phyloP scores from a whole-genome alignment of 2,797 vertebrate genomes.

The Adrianichthys oophorus region DNA sequence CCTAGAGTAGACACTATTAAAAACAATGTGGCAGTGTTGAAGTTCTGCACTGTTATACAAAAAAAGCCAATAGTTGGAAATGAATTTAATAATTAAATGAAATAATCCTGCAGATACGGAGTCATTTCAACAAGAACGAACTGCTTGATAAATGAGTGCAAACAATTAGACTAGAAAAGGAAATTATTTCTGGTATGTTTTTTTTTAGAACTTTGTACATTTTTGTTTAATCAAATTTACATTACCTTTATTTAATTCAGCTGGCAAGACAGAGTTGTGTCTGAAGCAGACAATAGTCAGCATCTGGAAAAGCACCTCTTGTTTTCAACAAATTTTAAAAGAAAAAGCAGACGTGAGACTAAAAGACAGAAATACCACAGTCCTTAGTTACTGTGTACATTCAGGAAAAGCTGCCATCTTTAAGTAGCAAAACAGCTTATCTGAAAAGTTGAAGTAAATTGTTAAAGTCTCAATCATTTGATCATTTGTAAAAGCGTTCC shows the following conservation, averaged over 20 bases:
- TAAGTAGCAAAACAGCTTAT: constrained; percentile 62
- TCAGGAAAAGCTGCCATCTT: constrained; percentile 63
- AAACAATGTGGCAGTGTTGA: constrained; percentile 4
- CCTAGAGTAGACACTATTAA: background rate
- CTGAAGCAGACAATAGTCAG: constrained; percentile 60
- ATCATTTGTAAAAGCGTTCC: too few species aligned
- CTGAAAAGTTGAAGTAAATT: constrained; percentile 12
- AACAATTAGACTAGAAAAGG: constrained; percentile 8
- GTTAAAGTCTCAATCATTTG: constrained; percentile 8
- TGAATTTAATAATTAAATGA: constrained; percentile 4
- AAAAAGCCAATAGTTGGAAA: constrained; percentile 37
- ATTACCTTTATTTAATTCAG: constrained; percentile 58
- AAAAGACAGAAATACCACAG: constrained; percentile 22
- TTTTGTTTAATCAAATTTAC: constrained; percentile 52
- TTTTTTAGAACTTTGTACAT: constrained; percentile 37
- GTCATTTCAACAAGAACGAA: constrained; percentile 32
- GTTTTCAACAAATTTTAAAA: constrained; percentile 25
- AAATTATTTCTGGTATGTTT: constrained; percentile 7
- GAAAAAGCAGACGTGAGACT: constrained; percentile 4
- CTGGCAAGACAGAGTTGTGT: constrained; percentile 54
- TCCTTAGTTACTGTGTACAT: constrained; percentile 32
- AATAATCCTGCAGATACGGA: constrained; percentile 14
- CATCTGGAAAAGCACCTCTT: constrained; percentile 70
- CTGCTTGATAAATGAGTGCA: constrained; percentile 13
- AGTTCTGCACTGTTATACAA: constrained; percentile 40